Evolutionary conservation across 2,797 vertebrate species (phyloP), one percentile per base, ranked within the genome.

Genomic region (Spinus pinus): DNA sequence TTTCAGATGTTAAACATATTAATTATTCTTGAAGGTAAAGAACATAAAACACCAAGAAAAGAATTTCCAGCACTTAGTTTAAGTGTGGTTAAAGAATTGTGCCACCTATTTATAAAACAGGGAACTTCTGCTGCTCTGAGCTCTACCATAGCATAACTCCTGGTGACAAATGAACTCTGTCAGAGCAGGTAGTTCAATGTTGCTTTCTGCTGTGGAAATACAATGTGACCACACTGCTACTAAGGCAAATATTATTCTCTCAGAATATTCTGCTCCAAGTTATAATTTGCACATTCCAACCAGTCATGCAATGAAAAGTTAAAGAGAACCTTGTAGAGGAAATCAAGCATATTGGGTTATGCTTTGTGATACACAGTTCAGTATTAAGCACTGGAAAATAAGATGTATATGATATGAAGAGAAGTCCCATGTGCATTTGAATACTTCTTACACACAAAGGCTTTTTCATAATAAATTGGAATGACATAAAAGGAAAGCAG

Each of bases 211-310:
- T 20, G 30, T 94, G 54, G 65, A 92, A 93, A 93, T 81, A 51
- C 13, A 58, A 44, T 46, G 61, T 81, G 89, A 92, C 42, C 58
- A 73, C 42, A 41, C 8, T 71, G 35, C 21, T 89, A 74, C 81
- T 85, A 85, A 92, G 75, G 84, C 79, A 93, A 95, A 93, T 91
- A 80, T 74, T 94, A 90, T 80, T 92, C 61, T 37, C 57, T 91
- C 41, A 54, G 53, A 92, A 78, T 80, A 80, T 23, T 72, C 57
- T 46, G 25, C 54, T 87, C 69, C 65, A 56, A 83, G 75, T 83
- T 89, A 81, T 46, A 93, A 93, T 93, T 94, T 93, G n/a, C 75
- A 87, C 79, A 81, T 92, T 81, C 50, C 54, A 71, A 65, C 54
- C 61, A 91, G 72, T 72, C 84, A 87, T 69, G 81, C 50, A 89